Evolutionary conservation across 1,140 invertebrate species (phyloP), one percentile per base, ranked within the genome.

Genomic region (Drosophila biarmipes): DNA sequence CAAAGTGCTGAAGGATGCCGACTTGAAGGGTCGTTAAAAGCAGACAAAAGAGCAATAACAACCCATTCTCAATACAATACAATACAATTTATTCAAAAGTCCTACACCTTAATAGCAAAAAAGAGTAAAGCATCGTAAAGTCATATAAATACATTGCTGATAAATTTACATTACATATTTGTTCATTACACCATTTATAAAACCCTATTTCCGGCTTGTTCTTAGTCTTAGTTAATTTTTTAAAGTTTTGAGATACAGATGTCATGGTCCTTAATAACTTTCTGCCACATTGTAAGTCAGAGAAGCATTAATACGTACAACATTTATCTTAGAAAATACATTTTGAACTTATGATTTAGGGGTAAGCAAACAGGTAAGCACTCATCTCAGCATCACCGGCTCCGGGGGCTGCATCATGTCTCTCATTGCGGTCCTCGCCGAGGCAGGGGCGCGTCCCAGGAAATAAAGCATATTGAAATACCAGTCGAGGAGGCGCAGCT

Each of bases 401-500:
- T 68, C 63, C 19, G 59, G 61, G 48, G 62, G 68, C 40, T 45
- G 34, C 40, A 57, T 49, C 14, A 87, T 54, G 24, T 89, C 73
- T 0, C 52, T 55, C 66, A 91, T 72, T 2, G 82, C 49, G 1
- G 86, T 90, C 15, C 17, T 78, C 0, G 90, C 90, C 15, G 82
- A 81, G 21, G 48, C 64, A 4, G 90, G 90, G 6, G 90, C 90
- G 6, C 90, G 73, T 24, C 90, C 90, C 19, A 91, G 6, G 19
- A 86, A 31, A 31, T 90, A 86, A 5, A 91, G 61, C 15, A 74
- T 38, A 63, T 86, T 86, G 1, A 91, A 78, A 51, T 91, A 91
- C 40, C 57, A 73, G 42, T 80, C 58, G 2, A 90, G 31, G 0
- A 87, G 46, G 1, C 58, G 62, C 10, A 84, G 15, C 29, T 52